Evolutionary conservation across 2,888 invertebrate species (phyloP).

Genomic region (Cheilosia variabilis): DNA sequence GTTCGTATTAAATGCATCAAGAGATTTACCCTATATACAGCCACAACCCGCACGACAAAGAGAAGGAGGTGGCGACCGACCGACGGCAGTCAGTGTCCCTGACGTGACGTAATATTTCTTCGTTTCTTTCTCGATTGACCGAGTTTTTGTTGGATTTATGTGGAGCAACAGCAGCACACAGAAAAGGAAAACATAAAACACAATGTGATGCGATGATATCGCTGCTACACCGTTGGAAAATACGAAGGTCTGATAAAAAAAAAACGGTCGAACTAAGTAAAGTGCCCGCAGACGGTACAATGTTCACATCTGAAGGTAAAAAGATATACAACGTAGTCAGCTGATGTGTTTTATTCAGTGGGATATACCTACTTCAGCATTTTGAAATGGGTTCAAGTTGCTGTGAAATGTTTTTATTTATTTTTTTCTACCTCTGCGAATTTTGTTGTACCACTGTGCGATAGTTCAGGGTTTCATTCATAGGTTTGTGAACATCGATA

Average conservation of each 20-base stretch:
- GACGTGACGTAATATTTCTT: slow-evolving; percentile 68
- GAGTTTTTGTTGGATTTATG: slow-evolving; percentile 62
- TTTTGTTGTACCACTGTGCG: background rate
- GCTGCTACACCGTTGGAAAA: slow-evolving; percentile 2
- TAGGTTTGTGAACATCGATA: background rate
- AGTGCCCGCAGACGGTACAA: slow-evolving; percentile 21
- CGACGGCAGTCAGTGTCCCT: slow-evolving; percentile 24
- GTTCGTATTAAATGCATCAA: slow-evolving; percentile 47
- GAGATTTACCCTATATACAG: slow-evolving; percentile 9
- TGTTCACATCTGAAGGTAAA: slow-evolving; percentile 40
- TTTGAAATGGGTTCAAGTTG: slow-evolving; percentile 47
- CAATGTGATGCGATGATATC: slow-evolving; percentile 40
- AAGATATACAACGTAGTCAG: slow-evolving; percentile 37
- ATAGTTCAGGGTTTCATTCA: background rate
- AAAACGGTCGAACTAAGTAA: slow-evolving; percentile 36
- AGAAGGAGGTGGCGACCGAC: background rate
- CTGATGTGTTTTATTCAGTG: slow-evolving; percentile 36
- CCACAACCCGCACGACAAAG: background rate
- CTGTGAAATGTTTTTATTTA: slow-evolving; percentile 8
- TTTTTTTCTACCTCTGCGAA: background rate
- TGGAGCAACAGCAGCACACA: slow-evolving; percentile 37
- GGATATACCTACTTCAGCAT: background rate
- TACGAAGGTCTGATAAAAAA: slow-evolving; percentile 56
- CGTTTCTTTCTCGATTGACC: slow-evolving; percentile 69
- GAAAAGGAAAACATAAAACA: slow-evolving; percentile 53